Evolutionary conservation across 2,888 invertebrate genomes (phyloP).

Genomic region (Drosophila prostipennis): DNA sequence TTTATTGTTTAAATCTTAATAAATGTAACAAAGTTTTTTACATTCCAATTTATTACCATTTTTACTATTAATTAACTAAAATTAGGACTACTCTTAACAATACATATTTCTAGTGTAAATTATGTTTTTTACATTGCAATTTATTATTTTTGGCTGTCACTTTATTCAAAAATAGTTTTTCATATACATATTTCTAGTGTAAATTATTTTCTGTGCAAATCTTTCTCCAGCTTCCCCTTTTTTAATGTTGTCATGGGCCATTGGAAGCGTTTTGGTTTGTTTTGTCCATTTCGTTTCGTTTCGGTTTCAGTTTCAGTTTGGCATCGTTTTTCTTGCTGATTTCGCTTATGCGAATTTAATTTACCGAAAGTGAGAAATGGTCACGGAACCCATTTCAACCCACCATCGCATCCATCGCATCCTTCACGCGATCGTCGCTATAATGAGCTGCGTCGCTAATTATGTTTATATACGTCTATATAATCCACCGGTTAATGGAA

Average conservation of each 20-base stretch:
- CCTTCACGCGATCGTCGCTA: constrained; percentile 28
- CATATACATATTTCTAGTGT: too few species aligned
- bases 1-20: too few species aligned
- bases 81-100: too few species aligned
- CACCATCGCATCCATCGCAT: constrained; percentile 5
- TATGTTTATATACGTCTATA: constrained; percentile 24
- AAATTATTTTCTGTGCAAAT: neutral
- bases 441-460: constrained; percentile 21
- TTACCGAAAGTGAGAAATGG: constrained; percentile 40
- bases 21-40: too few species aligned
- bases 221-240: neutral
- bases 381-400: constrained; percentile 4
- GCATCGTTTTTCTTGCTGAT: constrained; percentile 38
- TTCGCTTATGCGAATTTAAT: constrained; percentile 52
- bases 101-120: too few species aligned
- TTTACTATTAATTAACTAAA: too few species aligned
- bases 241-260: constrained; percentile 30
- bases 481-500: constrained; percentile 29
- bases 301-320: constrained; percentile 12
- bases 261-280: constrained; percentile 36
- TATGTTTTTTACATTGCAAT: too few species aligned
- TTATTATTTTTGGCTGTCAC: too few species aligned
- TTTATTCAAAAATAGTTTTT: too few species aligned
- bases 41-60: too few species aligned
- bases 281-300: constrained; percentile 20